Conservation (phyloP, 2,797 vertebrate species). For the Sparidentex hasta region DNA sequence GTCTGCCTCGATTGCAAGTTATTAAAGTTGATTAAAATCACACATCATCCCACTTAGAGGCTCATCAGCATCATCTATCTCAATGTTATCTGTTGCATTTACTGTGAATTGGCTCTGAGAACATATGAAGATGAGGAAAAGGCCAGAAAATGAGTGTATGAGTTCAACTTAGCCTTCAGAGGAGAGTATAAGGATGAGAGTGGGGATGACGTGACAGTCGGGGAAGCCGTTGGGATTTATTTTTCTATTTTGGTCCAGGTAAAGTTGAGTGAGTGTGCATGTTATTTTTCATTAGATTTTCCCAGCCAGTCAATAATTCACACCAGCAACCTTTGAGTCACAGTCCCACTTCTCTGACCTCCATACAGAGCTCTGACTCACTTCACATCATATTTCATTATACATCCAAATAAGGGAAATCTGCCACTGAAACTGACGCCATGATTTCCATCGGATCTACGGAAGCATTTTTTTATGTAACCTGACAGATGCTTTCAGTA, state of each 20-base stretch:
- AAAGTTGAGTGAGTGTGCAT: slow-evolving; percentile 43
- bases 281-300: slow-evolving; percentile 56
- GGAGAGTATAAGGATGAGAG: slow-evolving; percentile 5
- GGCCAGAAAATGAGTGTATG: not conserved
- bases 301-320: slow-evolving; percentile 67
- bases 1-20: not conserved
- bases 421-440: not conserved
- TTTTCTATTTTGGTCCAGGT: slow-evolving; percentile 44
- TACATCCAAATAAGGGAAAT: slow-evolving; percentile 38
- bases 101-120: not conserved
- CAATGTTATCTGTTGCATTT: not conserved
- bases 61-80: slow-evolving; percentile 3
- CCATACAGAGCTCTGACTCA: slow-evolving; percentile 62
- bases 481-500: slow-evolving; percentile 14
- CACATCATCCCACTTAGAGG: not conserved
- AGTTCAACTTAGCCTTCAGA: slow-evolving; percentile 15
- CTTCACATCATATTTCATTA: slow-evolving; percentile 38
- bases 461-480: not conserved
- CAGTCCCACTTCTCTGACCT: slow-evolving; percentile 62
- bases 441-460: not conserved
- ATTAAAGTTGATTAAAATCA: slow-evolving; percentile 15
- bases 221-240: slow-evolving; percentile 40
- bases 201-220: slow-evolving; percentile 10
- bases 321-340: slow-evolving; percentile 68
- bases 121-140: slow-evolving; percentile 8